These are phyloP conservation scores for Sylvietta virens DNA, from an alignment of 2,113 vertebrate species.

Conservation along the genomic window DNA sequence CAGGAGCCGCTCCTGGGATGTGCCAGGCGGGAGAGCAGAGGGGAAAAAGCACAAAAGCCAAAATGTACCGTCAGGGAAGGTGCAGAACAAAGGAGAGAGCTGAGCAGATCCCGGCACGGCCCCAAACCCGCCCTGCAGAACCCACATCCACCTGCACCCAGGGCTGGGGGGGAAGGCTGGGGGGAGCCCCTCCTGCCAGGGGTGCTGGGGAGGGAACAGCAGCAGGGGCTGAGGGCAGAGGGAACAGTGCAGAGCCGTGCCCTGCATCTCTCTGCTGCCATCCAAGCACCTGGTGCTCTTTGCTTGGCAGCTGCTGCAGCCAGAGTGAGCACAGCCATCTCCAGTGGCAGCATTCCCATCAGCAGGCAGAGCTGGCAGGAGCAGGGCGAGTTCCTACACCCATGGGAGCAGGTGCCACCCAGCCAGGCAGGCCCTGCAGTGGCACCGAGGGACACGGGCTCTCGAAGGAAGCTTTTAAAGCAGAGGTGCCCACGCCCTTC, in stretches of 20 bases:
- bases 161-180: not conserved
- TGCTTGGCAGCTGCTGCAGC: not conserved
- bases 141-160: not conserved
- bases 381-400: fast-evolving
- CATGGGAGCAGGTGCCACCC: not conserved
- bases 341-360: not conserved
- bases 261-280: not conserved
- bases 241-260: not conserved
- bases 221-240: not conserved
- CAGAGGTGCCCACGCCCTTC: not conserved
- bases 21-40: not conserved
- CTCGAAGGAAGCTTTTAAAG: not conserved
- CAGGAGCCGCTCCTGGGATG: slow-evolving; percentile 88
- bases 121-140: not conserved
- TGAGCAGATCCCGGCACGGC: fast-evolving
- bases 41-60: not conserved
- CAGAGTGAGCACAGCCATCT: not conserved
- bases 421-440: not conserved
- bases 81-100: not conserved
- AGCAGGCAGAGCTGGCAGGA: not conserved
- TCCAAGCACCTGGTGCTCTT: not conserved
- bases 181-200: fast-evolving
- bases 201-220: not conserved
- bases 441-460: fast-evolving
- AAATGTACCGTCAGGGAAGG: slow-evolving; percentile 2